A percentile compares a stretch with the other conserved stretches of the same genome.
Evolutionary conservation across 2,113 vertebrate genomes (phyloP).

Genomic region (Falco punctatus): DNA sequence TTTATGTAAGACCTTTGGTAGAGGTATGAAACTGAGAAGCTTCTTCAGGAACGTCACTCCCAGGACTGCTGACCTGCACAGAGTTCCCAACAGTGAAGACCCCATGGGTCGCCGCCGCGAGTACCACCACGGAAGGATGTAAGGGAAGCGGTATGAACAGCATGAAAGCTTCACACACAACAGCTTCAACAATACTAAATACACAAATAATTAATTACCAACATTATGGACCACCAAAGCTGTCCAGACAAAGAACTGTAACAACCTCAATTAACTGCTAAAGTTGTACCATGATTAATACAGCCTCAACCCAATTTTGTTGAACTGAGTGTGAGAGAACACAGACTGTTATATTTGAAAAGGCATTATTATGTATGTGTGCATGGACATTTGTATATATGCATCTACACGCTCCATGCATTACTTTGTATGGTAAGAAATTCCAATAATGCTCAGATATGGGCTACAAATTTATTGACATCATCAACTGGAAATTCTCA

Average conservation of each 20-base stretch:
- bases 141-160: neutral
- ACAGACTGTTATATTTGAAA: conserved; percentile 45
- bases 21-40: neutral
- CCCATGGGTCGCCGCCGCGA: neutral
- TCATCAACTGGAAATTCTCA: conserved; percentile 31
- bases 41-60: neutral
- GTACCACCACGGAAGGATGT: neutral
- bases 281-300: neutral
- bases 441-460: conserved; percentile 47
- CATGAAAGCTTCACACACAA: neutral
- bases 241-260: neutral
- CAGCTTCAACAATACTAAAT: neutral
- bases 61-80: neutral
- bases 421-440: conserved; percentile 59
- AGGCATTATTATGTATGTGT: neutral
- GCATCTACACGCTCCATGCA: neutral
- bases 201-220: conserved; percentile 29
- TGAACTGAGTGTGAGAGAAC: conserved; percentile 22
- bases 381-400: neutral
- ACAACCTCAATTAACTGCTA: neutral
- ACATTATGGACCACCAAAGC: neutral
- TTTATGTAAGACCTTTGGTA: neutral
- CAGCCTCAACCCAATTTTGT: neutral
- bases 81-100: neutral
- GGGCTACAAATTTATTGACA: conserved; percentile 37